These are phyloP conservation scores for Hartigia nigra DNA, from an alignment of 2,888 invertebrate genomes.

Conservation along the genomic window DNA sequence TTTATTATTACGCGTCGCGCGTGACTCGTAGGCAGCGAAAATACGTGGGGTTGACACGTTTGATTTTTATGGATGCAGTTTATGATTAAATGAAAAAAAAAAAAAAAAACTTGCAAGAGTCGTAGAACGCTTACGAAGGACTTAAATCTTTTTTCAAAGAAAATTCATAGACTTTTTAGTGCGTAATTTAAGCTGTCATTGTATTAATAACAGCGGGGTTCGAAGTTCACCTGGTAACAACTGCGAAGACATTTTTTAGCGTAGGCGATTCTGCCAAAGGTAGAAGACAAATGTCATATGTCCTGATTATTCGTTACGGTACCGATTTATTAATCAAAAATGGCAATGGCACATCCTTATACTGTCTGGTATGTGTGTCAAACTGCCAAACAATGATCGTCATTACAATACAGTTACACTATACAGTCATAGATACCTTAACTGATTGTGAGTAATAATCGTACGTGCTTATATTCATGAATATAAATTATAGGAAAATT, in stretches of 20 bases:
- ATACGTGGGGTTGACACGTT: background rate
- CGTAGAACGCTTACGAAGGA: background rate
- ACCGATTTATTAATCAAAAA: background rate
- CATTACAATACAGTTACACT: slow-evolving; percentile 25
- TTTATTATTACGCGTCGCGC: background rate
- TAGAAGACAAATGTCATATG: background rate
- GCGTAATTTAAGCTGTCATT: background rate
- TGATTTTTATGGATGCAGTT: background rate
- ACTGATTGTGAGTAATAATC: background rate
- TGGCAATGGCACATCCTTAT: background rate
- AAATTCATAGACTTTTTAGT: background rate
- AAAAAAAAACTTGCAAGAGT: background rate
- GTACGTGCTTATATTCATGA: background rate
- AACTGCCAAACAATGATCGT: slow-evolving; percentile 27
- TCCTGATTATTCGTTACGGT: background rate
- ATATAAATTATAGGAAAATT: background rate
- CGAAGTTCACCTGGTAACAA: background rate
- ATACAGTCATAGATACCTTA: background rate
- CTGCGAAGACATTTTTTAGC: background rate
- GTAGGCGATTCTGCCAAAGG: background rate
- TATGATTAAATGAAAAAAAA: background rate
- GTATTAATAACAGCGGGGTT: background rate
- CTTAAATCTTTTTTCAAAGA: background rate
- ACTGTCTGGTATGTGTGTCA: slow-evolving; percentile 25
- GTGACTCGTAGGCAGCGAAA: background rate